These are phyloP conservation scores for Tipula lateralis DNA, from an alignment of 2,888 invertebrate genomes.

Conservation along the genomic window DNA sequence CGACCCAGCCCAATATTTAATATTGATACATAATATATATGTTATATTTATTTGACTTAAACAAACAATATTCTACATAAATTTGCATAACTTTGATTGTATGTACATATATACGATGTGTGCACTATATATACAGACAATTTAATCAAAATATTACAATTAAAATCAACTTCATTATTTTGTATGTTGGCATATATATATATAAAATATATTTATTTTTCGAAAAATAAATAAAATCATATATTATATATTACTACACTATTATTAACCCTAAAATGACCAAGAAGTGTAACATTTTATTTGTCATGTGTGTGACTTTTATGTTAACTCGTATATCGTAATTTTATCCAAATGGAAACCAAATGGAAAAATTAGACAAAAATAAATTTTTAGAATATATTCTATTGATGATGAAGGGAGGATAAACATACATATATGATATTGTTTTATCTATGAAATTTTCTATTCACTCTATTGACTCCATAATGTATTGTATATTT, in stretches of 20 bases:
- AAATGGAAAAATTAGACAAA: neutral
- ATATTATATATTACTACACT: neutral
- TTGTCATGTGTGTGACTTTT: conserved; percentile 1
- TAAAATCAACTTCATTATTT: neutral
- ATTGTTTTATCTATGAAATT: neutral
- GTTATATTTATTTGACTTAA: neutral
- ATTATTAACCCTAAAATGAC: conserved; percentile 24
- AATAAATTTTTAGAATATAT: neutral
- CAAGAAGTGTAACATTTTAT: neutral
- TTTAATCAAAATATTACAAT: conserved; percentile 24
- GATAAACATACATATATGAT: neutral
- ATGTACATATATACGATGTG: neutral
- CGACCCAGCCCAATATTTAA: neutral
- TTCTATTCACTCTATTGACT: conserved; percentile 19
- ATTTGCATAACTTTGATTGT: conserved; percentile 9
- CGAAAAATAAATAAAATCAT: conserved; percentile 11
- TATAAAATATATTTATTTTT: neutral
- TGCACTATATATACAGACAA: neutral
- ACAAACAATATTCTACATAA: neutral
- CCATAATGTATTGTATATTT: neutral
- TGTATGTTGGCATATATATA: neutral
- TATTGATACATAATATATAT: neutral
- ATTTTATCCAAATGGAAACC: neutral
- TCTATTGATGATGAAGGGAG: neutral
- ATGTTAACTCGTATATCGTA: neutral